Evolutionary conservation across 2,113 vertebrate species (phyloP), one percentile per base, ranked within the genome.

Genomic region (Ophiodon elongatus): DNA sequence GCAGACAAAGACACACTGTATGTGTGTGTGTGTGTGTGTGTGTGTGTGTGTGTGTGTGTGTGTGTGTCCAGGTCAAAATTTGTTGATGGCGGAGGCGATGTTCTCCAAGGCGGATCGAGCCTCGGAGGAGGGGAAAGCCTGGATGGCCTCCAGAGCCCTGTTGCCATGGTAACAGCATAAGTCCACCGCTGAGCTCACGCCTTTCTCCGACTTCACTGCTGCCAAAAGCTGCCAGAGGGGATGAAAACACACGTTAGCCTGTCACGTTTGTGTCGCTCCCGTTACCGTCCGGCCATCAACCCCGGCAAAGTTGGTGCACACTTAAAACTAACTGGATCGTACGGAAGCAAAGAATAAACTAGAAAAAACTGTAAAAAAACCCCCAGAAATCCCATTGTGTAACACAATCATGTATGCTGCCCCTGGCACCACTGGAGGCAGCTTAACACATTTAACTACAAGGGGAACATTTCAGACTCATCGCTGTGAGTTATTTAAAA

Each of bases 21-120:
- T 64, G 33, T 62, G 33, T 35, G 17, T 27, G 50, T 60, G 23
- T 64, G 57, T 67, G 59, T 23, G 76, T 54, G 80, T 14, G 66
- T 80, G 85, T 31, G 67, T 79, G 73, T 76, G 73, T 83, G 63
- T 60, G 66, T 29, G 27, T 23, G 62, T 10, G 33, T 25, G 41
- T 25, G 50, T 27, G 68, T 35, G 86, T 45, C 63, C 79, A 60
- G 96, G 96, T 90, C 96, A 97, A 89, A 97, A 97, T 94, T 97
- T 97, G 93, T 96, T 97, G 94, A 97, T 88, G 1, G 97, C 96
- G 0, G 91, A 95, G 93, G 98, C 97, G 41, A 99, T 98, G 96
- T 99, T 99, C 96, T 99, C 97, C 94, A 99, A 94, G 92, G 98
- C 97, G 0, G 97, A 96, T 86, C 97, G 96, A 92, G 98, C 98